These are phyloP conservation scores for Stegophylla sp. DNA, from an alignment of 2,888 invertebrate genomes.

Conservation along the genomic window DNA sequence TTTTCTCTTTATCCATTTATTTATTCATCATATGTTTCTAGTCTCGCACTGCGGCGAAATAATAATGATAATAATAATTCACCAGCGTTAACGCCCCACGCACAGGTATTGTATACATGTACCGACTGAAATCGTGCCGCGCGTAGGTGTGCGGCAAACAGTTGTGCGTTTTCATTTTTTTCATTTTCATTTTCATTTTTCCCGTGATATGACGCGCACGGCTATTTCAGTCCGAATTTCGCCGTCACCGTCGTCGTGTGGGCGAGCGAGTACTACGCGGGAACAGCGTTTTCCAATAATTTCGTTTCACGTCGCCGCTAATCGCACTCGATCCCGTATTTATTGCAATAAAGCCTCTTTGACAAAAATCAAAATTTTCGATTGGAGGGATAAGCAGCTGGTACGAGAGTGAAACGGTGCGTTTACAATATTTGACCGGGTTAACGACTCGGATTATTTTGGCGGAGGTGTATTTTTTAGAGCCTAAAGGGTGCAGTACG, in stretches of 20 bases:
- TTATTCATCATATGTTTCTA: conserved; percentile 48
- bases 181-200: not conserved
- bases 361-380: no score
- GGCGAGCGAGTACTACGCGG: no score
- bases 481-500: no score
- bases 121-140: not conserved
- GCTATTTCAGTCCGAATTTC: not conserved
- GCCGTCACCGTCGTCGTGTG: no score
- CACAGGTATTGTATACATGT: not conserved
- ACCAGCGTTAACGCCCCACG: not conserved
- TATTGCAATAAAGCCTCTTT: not conserved
- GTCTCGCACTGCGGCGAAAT: no score
- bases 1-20: conserved; percentile 29
- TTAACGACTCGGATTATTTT: no score
- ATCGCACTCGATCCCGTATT: not conserved
- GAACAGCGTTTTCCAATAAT: conserved; percentile 9
- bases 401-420: no score
- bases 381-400: no score
- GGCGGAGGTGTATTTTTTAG: no score
- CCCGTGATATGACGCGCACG: not conserved
- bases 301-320: not conserved
- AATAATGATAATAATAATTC: no score
- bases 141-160: not conserved
- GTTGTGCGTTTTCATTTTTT: not conserved
- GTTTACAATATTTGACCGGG: no score